A percentile compares a stretch with the other conserved stretches of the same genome.
Conservation (phyloP, 2,797 vertebrate genomes). For the Orientallactaga sibirica region DNA sequence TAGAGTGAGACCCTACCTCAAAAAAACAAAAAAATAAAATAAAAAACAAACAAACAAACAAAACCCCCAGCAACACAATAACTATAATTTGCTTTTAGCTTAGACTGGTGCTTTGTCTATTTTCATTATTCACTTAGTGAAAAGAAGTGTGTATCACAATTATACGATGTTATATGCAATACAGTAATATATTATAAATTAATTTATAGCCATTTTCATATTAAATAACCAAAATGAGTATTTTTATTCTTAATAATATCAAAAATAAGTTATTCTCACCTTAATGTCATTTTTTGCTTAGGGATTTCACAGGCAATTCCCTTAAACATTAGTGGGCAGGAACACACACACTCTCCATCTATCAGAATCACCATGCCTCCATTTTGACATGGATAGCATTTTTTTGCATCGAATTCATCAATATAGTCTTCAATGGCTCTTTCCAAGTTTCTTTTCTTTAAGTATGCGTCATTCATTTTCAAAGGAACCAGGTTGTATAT, state of each 20-base stretch:
- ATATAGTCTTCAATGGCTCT: constrained; percentile 91
- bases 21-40: no score
- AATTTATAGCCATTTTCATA: constrained; percentile 23
- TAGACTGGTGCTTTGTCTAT: background rate
- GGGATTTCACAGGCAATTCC: constrained; percentile 92
- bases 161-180: background rate
- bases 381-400: constrained; percentile 94
- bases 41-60: no score
- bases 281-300: constrained; percentile 71
- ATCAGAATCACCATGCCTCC: constrained; percentile 91
- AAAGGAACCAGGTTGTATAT: constrained; percentile 92
- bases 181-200: background rate
- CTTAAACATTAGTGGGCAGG: constrained; percentile 88
- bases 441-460: constrained; percentile 91
- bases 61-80: background rate
- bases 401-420: constrained; percentile 91
- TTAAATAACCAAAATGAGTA: background rate
- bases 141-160: background rate
- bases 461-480: constrained; percentile 86
- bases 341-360: constrained; percentile 92
- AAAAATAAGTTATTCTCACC: constrained; percentile 83
- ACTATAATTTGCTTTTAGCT: background rate
- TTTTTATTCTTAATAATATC: constrained; percentile 10
- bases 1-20: no score
- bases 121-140: background rate